Conservation (phyloP, 2,797 vertebrate genomes). For the Clarias platycephalus region DNA sequence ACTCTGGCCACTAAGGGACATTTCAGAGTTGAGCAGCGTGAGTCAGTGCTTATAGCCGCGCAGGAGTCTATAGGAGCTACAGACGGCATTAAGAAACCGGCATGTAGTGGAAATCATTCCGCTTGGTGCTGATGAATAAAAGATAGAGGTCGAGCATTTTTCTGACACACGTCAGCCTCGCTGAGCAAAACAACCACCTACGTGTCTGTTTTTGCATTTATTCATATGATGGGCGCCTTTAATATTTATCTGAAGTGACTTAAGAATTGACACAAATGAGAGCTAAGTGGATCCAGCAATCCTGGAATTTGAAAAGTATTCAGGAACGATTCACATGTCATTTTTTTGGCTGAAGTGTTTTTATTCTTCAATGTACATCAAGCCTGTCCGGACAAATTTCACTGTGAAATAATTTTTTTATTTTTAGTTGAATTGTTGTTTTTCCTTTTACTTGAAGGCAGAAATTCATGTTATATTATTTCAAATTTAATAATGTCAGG, state of each 20-base stretch:
- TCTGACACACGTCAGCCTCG: slow-evolving; percentile 5
- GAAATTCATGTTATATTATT: neutral
- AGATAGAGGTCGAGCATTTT: slow-evolving; percentile 20
- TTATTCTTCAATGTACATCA: slow-evolving; percentile 4
- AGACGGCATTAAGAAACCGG: neutral
- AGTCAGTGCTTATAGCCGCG: slow-evolving; percentile 25
- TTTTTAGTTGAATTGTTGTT: neutral
- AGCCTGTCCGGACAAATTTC: neutral
- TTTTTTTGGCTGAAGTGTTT: slow-evolving; percentile 11
- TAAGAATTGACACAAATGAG: neutral
- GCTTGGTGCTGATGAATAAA: slow-evolving; percentile 6
- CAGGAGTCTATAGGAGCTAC: neutral
- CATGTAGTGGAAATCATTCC: slow-evolving; percentile 2
- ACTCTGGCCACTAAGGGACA: slow-evolving; percentile 35
- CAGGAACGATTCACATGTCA: neutral
- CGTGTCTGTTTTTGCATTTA: slow-evolving; percentile 22
- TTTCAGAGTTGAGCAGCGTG: slow-evolving; percentile 23
- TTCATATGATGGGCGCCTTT: neutral
- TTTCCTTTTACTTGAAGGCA: neutral
- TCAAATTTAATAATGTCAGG: neutral
- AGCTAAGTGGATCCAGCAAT: neutral
- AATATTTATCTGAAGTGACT: slow-evolving; percentile 16
- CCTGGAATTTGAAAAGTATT: neutral
- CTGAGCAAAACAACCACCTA: neutral
- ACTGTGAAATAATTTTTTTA: neutral